These are phyloP conservation scores for Fragum fragum DNA, from an alignment of 2,888 invertebrate species.

Conservation along the genomic window DNA sequence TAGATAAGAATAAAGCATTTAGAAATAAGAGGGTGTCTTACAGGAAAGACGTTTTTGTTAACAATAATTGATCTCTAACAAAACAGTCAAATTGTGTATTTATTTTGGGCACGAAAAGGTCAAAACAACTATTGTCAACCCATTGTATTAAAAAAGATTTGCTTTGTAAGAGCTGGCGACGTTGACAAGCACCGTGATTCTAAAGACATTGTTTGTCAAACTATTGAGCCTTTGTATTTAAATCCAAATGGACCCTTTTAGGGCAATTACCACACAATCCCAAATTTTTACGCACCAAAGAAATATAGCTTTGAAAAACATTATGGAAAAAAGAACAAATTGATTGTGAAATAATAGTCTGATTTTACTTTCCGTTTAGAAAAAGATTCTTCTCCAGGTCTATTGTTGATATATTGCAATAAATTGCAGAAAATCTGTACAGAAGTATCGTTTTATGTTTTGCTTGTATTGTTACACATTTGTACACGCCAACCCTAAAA, in stretches of 20 bases:
- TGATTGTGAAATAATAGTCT: too few species aligned
- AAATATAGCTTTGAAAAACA: too few species aligned
- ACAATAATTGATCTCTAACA: slow-evolving; percentile 27
- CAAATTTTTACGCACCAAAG: too few species aligned
- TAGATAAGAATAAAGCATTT: slow-evolving; percentile 27
- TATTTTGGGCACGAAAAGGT: slow-evolving; percentile 49
- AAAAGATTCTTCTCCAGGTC: too few species aligned
- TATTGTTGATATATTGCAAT: too few species aligned
- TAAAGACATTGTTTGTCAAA: slow-evolving; percentile 27
- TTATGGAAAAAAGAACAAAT: too few species aligned
- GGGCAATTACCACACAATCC: not conserved
- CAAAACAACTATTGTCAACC: slow-evolving; percentile 21
- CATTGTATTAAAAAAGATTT: slow-evolving; percentile 8
- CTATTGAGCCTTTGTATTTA: not conserved
- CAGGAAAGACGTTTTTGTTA: slow-evolving; percentile 29
- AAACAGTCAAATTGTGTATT: slow-evolving; percentile 33
- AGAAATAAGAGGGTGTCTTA: slow-evolving; percentile 28
- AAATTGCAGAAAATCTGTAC: too few species aligned
- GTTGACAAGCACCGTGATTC: slow-evolving; percentile 14
- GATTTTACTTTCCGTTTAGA: too few species aligned
- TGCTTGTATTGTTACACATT: too few species aligned
- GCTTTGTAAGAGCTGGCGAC: slow-evolving; percentile 22
- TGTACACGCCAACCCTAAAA: too few species aligned
- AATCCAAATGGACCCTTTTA: slow-evolving; percentile 13
- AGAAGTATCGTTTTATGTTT: too few species aligned